Evolutionary conservation across 2,888 invertebrate species (phyloP).

Genomic region (Clistopyga incitator): DNA sequence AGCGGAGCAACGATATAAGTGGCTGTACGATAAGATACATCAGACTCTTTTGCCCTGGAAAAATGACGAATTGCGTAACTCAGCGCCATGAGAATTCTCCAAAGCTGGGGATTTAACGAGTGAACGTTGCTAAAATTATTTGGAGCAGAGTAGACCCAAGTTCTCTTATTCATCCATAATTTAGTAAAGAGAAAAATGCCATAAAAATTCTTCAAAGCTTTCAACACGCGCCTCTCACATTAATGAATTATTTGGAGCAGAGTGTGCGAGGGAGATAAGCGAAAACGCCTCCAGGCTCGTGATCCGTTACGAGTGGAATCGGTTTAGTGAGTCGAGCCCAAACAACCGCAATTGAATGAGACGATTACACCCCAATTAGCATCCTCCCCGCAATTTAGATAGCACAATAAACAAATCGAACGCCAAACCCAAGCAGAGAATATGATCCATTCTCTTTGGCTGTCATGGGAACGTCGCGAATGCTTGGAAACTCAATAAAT

Average conservation of each 20-base stretch:
- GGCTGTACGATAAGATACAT: background rate
- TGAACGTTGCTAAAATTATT: conserved; percentile 1
- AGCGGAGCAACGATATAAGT: background rate
- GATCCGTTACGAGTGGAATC: conserved; percentile 32
- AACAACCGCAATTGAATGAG: conserved; percentile 46
- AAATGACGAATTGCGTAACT: background rate
- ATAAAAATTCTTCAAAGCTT: background rate
- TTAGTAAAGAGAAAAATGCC: background rate
- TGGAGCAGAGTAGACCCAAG: background rate
- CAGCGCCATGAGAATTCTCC: background rate
- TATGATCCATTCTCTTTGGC: background rate
- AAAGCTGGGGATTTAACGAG: background rate
- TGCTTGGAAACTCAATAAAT: conserved; percentile 20
- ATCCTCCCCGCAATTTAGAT: conserved; percentile 29
- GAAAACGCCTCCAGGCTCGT: conserved; percentile 62
- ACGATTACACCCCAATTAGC: conserved; percentile 26
- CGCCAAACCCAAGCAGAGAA: background rate
- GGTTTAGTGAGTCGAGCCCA: conserved; percentile 39
- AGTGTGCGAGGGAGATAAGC: conserved; percentile 51
- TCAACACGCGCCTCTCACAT: background rate
- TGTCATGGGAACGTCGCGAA: background rate
- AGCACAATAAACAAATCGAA: background rate
- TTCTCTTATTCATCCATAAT: too few species aligned
- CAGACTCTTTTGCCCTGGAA: background rate
- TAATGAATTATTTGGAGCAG: conserved; percentile 32